These are phyloP conservation scores for Anolis carolinensis DNA, from an alignment of 2,113 vertebrate genomes.

Conservation along the genomic window DNA sequence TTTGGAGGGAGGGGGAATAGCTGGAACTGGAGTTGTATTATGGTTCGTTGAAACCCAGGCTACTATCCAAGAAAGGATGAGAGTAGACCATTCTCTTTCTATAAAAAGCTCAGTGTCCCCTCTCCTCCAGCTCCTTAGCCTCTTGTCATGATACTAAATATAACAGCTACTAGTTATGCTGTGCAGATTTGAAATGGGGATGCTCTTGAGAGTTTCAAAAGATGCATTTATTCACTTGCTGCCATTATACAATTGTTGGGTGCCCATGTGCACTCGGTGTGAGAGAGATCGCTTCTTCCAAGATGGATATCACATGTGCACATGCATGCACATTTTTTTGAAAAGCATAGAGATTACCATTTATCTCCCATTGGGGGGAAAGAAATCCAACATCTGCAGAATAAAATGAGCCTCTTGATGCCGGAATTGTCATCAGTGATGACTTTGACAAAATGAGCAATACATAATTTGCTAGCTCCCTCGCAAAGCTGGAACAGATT, in stretches of 20 bases:
- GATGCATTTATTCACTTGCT: constrained; percentile 53
- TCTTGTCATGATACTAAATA: constrained; percentile 64
- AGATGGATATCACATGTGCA: constrained; percentile 41
- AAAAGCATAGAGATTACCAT: constrained; percentile 64
- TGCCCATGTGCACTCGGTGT: constrained; percentile 35
- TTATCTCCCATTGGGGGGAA: constrained; percentile 78
- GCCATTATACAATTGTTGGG: constrained; percentile 67
- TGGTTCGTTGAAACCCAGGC: constrained; percentile 47
- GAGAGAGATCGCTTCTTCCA: constrained; percentile 51
- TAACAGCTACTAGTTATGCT: constrained; percentile 55
- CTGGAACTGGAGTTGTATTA: constrained; percentile 38
- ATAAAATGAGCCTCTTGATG: constrained; percentile 83
- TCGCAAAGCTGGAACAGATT: constrained; percentile 81
- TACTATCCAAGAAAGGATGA: constrained; percentile 46
- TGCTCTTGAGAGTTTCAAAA: constrained; percentile 54
- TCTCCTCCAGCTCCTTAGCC: not conserved
- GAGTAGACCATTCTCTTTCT: constrained; percentile 55
- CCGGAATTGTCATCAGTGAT: constrained; percentile 85
- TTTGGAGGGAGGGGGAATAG: not conserved
- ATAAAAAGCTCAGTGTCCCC: constrained; percentile 54
- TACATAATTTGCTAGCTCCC: constrained; percentile 82
- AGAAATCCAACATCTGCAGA: constrained; percentile 78
- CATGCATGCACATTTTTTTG: not conserved
- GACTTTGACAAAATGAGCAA: constrained; percentile 85
- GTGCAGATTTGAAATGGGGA: constrained; percentile 54